phyloP scores from a whole-genome alignment of 2,797 vertebrate genomes.

The Sarcoramphus papa region DNA sequence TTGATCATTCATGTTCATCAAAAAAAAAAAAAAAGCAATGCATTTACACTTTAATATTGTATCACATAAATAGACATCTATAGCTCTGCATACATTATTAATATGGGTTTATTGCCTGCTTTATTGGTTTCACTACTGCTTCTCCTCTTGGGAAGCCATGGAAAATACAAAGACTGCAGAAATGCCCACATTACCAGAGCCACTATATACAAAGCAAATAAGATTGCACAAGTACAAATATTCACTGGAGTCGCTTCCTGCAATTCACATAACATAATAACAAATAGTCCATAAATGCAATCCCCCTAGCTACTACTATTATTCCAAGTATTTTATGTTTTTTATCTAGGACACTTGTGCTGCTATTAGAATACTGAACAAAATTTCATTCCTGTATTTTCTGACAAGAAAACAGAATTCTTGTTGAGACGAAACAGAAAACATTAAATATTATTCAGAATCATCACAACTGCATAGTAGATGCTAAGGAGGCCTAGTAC shows the following conservation, averaged over 20 bases:
- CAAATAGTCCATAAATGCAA: conserved; percentile 46
- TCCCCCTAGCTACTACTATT: conserved; percentile 14
- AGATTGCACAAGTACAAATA: conserved; percentile 61
- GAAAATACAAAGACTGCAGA: conserved; percentile 62
- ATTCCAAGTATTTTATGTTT: conserved; percentile 10
- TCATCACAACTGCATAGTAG: neutral
- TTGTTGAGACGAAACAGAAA: neutral
- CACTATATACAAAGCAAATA: conserved; percentile 63
- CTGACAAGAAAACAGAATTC: neutral
- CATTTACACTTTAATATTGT: conserved; percentile 55
- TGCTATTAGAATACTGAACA: neutral
- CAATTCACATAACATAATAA: conserved; percentile 56
- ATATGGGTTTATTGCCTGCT: conserved; percentile 71
- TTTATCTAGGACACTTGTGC: neutral
- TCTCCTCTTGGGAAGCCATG: conserved; percentile 70
- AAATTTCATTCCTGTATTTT: neutral
- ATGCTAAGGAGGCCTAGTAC: neutral
- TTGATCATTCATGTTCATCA: conserved; percentile 49
- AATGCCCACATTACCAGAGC: conserved; percentile 37
- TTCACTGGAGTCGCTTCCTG: conserved; percentile 23
- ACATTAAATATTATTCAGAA: neutral
- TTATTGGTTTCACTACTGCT: conserved; percentile 71
- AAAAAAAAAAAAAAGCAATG: neutral
- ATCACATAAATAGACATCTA: conserved; percentile 70
- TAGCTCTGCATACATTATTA: conserved; percentile 77